phyloP scores from a whole-genome alignment of 2,888 invertebrate genomes.

The Abrostola triplasia region DNA sequence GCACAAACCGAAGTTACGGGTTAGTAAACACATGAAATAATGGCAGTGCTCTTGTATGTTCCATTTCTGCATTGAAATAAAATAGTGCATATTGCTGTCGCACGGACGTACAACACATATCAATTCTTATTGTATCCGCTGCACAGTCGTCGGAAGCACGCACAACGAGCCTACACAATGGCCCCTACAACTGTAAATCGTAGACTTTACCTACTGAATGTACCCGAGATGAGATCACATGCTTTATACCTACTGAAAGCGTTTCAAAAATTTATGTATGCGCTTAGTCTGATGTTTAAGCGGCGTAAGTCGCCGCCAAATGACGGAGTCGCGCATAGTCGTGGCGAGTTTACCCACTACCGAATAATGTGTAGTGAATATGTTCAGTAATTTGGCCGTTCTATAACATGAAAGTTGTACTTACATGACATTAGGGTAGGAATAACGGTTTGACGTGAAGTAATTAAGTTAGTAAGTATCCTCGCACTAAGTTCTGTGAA shows the following conservation, averaged over 20 bases:
- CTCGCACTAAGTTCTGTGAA: slow-evolving; percentile 29
- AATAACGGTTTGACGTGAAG: slow-evolving; percentile 39
- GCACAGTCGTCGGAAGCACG: slow-evolving; percentile 61
- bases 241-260: slow-evolving; percentile 33
- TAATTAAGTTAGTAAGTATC: slow-evolving; percentile 42
- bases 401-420: slow-evolving; percentile 36
- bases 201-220: slow-evolving; percentile 28
- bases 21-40: slow-evolving; percentile 26
- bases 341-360: slow-evolving; percentile 7
- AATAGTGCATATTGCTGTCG: slow-evolving; percentile 62
- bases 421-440: slow-evolving; percentile 37
- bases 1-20: slow-evolving; percentile 21
- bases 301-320: slow-evolving; percentile 16
- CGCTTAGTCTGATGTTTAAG: slow-evolving; percentile 31
- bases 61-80: slow-evolving; percentile 47
- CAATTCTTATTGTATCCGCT: slow-evolving; percentile 63
- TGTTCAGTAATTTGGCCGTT: slow-evolving; percentile 34
- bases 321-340: slow-evolving; percentile 19
- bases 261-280: slow-evolving; percentile 23
- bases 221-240: slow-evolving; percentile 24
- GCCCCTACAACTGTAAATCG: slow-evolving; percentile 45
- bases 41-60: slow-evolving; percentile 12
- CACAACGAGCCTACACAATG: slow-evolving; percentile 55
- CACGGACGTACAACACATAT: slow-evolving; percentile 56
- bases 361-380: slow-evolving; percentile 24